phyloP scores from a whole-genome alignment of 2,888 invertebrate species.

The Metacarcinus magister region DNA sequence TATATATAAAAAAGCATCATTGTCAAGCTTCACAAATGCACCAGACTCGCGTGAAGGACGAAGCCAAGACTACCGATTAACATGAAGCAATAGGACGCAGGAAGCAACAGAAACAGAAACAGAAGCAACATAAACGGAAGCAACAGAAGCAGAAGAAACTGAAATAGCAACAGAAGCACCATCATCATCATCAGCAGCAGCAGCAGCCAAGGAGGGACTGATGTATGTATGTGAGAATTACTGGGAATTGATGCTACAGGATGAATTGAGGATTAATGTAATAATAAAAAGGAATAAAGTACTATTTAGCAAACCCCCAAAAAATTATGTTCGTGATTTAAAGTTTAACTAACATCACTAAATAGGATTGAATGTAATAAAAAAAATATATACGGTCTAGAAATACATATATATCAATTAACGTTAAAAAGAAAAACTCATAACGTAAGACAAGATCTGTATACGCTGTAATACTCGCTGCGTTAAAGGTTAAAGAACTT shows the following conservation, averaged over 20 bases:
- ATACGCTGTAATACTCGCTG: neutral
- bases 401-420: neutral
- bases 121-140: no score
- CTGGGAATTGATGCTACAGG: neutral
- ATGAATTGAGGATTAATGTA: neutral
- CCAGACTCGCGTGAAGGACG: constrained; percentile 55
- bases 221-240: neutral
- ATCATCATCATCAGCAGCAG: neutral
- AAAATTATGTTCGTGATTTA: no score
- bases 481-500: neutral
- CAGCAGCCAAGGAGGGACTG: neutral
- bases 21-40: constrained; percentile 9
- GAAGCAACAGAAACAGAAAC: neutral
- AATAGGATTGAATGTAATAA: neutral
- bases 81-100: neutral
- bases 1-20: neutral
- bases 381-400: neutral
- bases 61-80: neutral
- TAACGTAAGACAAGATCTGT: neutral
- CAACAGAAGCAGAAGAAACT: no score
- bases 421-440: neutral
- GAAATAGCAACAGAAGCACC: no score
- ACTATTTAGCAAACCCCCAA: no score
- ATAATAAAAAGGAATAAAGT: neutral
- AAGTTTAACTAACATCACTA: neutral